Evolutionary conservation across 2,113 vertebrate species (phyloP).

Genomic region (Rhagologus leucostigma): DNA sequence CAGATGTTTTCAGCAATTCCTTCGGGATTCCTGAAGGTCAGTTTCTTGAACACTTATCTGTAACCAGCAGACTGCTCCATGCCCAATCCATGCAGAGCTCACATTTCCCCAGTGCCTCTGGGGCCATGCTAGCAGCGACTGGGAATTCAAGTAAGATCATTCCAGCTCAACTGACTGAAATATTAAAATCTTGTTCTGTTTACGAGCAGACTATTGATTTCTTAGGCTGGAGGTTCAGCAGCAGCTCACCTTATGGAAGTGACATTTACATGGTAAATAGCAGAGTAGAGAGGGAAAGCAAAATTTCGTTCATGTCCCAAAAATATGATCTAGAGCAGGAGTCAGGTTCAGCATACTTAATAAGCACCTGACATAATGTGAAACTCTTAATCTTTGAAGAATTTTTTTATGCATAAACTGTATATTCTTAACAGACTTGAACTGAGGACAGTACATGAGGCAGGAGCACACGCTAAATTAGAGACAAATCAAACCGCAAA

Average conservation of each 20-base stretch:
- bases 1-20: background rate
- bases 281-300: background rate
- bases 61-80: background rate
- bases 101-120: rapidly evolving
- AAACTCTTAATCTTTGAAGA: background rate
- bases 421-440: background rate
- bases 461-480: background rate
- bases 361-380: background rate
- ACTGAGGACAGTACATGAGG: rapidly evolving
- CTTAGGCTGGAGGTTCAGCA: background rate
- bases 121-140: background rate
- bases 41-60: background rate
- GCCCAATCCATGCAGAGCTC: background rate
- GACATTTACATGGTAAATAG: background rate
- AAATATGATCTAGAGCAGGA: background rate
- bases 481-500: background rate
- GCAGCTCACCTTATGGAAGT: background rate
- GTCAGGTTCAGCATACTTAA: background rate
- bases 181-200: background rate
- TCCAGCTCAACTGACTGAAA: background rate
- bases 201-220: background rate
- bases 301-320: background rate
- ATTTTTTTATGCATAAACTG: background rate
- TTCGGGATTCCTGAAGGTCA: background rate
- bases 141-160: background rate